Evolutionary conservation across 2,113 vertebrate species (phyloP), one percentile per base, ranked within the genome.

Genomic region (Plotosus lineatus): DNA sequence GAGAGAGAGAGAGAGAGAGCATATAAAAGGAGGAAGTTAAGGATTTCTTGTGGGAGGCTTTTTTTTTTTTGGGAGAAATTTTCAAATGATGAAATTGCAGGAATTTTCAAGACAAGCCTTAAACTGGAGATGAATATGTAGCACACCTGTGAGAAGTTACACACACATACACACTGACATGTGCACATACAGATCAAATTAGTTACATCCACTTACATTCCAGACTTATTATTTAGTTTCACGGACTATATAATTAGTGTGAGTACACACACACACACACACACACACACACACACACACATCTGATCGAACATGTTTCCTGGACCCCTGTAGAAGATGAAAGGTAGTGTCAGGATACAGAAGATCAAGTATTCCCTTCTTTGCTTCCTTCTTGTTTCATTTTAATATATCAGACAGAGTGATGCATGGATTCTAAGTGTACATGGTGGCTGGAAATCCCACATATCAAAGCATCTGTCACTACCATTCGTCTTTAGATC

Each of bases 301-400:
- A 74, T 23, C 31, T 63, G 42, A 73, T 69, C 40, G 33, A 12
- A 51, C 56, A 63, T 14, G 55, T 36, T 74, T 75, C 53, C 68
- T 60, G 19, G 44, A 58, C 51, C 66, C 51, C 66, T 78, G 40
- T 51, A 46, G 53, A 58, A 61, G 65, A 80, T 76, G 21, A 80
- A 82, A 77, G 55, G 63, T 12, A n/a, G 53, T 17, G 40, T 44
- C 28, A 46, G 80, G 71, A 85, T 71, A 76, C 69, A 73, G 58
- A 72, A 11, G 72, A 79, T 79, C 75, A 79, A 77, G 55, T 80
- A 28, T 79, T 72, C 44, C 40, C 55, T 60, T 21, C 44, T 77
- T 50, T 63, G 19, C 73, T 66, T 73, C 28, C 46, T 81, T 50
- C 38, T 42, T 71, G 68, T 50, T 77, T 60, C 53, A 63, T 75